Evolutionary conservation across 2,797 vertebrate genomes (phyloP).

Genomic region (Rhinoraja longicauda): DNA sequence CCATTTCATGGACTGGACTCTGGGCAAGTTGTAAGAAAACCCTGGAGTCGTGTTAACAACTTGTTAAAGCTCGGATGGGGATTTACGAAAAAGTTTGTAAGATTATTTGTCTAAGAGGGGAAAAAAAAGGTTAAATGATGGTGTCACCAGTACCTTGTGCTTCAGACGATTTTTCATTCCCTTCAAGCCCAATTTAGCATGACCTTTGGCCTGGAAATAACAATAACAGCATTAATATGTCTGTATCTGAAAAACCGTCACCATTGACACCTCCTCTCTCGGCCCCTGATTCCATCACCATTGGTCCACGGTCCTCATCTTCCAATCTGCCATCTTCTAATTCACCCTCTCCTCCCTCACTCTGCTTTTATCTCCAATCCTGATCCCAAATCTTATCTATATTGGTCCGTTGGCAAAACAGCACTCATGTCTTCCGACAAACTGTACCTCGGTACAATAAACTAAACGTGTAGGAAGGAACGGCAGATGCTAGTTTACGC

Average conservation of each 20-base stretch:
- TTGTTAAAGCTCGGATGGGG: neutral
- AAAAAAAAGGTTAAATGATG: neutral
- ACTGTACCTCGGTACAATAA: too few species aligned
- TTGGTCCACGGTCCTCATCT: neutral
- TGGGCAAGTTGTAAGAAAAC: neutral
- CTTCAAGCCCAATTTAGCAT: conserved; percentile 66
- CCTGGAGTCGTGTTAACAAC: neutral
- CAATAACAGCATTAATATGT: neutral
- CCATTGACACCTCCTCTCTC: too few species aligned
- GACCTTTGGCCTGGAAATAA: conserved; percentile 59
- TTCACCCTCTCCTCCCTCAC: neutral
- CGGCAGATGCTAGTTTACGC: too few species aligned
- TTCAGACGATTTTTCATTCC: conserved; percentile 58
- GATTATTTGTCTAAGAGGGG: too few species aligned
- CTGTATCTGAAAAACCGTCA: neutral
- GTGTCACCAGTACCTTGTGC: conserved; percentile 64
- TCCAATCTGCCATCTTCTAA: too few species aligned
- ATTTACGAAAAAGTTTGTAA: neutral
- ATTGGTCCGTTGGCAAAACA: neutral
- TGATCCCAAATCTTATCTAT: neutral
- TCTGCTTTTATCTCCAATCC: neutral
- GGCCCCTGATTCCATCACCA: neutral
- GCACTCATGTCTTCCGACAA: neutral
- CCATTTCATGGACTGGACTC: neutral
- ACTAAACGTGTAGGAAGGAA: too few species aligned